Evolutionary conservation across 2,797 vertebrate genomes (phyloP), one percentile per base, ranked within the genome.

Genomic region (Neopelma chrysocephalum): DNA sequence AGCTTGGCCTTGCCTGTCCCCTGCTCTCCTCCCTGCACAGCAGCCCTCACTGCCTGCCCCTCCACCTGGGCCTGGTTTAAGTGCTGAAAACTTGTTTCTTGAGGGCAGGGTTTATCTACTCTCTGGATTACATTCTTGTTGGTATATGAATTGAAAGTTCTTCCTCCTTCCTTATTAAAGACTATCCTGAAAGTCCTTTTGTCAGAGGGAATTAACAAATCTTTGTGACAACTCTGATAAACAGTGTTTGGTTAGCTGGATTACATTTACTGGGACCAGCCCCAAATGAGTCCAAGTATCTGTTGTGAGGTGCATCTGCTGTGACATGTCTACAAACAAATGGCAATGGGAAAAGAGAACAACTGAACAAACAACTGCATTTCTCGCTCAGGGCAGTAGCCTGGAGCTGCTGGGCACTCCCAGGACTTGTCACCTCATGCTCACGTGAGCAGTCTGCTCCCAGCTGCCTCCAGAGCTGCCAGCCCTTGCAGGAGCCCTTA

Each of bases 301-400:
- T 13, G 9, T 50, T 89, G 70, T 61, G 53, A 90, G 75, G 87
- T 81, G 45, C 93, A 92, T 93, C 75, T 96, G 94, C 89, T 92
- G 60, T 89, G 90, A 89, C 90, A 89, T 61, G 93, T 92, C 92
- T 85, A 7, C 87, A 94, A 87, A 85, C 87, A 93, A 94, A 82
- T 12, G 87, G 78, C 68, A 57, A 15, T n/a, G 66, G 64, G 40
- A 87, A 56, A 70, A 80, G 60, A 78, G 87, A 87, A 71, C 93
- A 94, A 87, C 88, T 92, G 78, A 64, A 60, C 92, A 82, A 96
- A 94, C 83, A 92, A 76, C 54, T 56, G 86, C 78, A 77, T 90
- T 94, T 92, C 70, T 83, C 0, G 0, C 73, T 90, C 66, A 9
- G 0, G 1, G 69, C 9, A 1, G 43, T 53, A 96, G 86, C 91